These are phyloP conservation scores for Netelia virgata DNA, from an alignment of 2,888 invertebrate genomes.

Conservation along the genomic window DNA sequence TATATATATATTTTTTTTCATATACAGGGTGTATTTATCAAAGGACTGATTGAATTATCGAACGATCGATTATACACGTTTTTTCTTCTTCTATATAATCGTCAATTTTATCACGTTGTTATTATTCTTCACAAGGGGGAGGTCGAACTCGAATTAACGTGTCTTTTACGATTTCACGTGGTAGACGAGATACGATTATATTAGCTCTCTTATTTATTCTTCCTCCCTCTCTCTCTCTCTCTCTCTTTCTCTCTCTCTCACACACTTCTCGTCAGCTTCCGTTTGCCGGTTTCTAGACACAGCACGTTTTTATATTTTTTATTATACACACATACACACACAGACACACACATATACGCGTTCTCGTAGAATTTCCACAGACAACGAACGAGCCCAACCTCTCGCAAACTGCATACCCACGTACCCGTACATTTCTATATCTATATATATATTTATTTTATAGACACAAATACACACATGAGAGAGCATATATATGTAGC, in stretches of 20 bases:
- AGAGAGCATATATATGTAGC: slow-evolving; percentile 12
- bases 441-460: slow-evolving; percentile 27
- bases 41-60: too few species aligned
- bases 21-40: too few species aligned
- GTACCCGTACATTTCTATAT: slow-evolving; percentile 3
- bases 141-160: too few species aligned
- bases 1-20: too few species aligned
- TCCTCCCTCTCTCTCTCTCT: neutral
- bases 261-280: slow-evolving; percentile 35
- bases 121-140: too few species aligned
- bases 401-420: slow-evolving; percentile 63
- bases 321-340: too few species aligned
- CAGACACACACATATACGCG: neutral
- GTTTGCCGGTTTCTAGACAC: slow-evolving; percentile 43
- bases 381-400: slow-evolving; percentile 47
- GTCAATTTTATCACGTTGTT: too few species aligned
- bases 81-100: too few species aligned
- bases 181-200: slow-evolving; percentile 18
- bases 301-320: slow-evolving; percentile 38
- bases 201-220: slow-evolving; percentile 23
- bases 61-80: too few species aligned
- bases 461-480: neutral
- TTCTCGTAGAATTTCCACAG: slow-evolving; percentile 43
- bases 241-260: slow-evolving; percentile 8
- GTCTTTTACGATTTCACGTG: slow-evolving; percentile 37